Conservation (phyloP, 2,797 vertebrate species). For the Hirundo rustica region DNA sequence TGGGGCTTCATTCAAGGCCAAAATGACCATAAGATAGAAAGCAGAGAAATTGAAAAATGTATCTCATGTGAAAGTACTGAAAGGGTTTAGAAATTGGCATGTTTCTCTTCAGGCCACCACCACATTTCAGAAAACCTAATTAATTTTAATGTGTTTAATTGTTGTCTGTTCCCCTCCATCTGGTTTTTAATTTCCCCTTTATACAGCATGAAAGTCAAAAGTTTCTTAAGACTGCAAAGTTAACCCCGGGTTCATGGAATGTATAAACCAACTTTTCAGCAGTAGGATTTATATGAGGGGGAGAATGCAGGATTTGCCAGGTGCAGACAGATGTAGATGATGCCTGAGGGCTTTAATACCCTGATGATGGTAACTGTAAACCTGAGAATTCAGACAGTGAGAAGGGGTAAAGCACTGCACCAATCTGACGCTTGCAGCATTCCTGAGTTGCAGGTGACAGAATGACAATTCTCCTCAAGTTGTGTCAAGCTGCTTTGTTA, state of each 20-base stretch:
- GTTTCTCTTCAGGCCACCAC: slow-evolving; percentile 1
- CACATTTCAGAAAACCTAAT: slow-evolving; percentile 10
- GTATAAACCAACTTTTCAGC: slow-evolving; percentile 66
- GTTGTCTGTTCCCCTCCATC: not conserved
- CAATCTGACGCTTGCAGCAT: not conserved
- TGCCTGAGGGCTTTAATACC: slow-evolving; percentile 54
- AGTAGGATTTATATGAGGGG: slow-evolving; percentile 53
- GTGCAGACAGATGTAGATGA: slow-evolving; percentile 66
- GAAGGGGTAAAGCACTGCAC: not conserved
- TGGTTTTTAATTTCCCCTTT: slow-evolving; percentile 46
- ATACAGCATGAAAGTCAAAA: not conserved
- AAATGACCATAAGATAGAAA: slow-evolving; percentile 23
- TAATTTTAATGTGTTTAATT: slow-evolving; percentile 40
- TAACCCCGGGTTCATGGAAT: slow-evolving; percentile 52
- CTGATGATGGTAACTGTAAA: slow-evolving; percentile 54
- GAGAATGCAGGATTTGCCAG: slow-evolving; percentile 58
- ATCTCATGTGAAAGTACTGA: not conserved
- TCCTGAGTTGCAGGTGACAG: not conserved
- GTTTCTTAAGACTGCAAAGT: slow-evolving; percentile 25
- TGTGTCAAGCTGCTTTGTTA: not conserved
- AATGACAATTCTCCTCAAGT: not conserved
- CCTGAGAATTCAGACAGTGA: not conserved
- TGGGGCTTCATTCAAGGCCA: not conserved
- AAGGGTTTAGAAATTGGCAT: not conserved
- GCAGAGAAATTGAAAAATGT: not conserved